Evolutionary conservation across 2,113 vertebrate genomes (phyloP), one percentile per base, ranked within the genome.

Genomic region (Gavialis gangeticus): DNA sequence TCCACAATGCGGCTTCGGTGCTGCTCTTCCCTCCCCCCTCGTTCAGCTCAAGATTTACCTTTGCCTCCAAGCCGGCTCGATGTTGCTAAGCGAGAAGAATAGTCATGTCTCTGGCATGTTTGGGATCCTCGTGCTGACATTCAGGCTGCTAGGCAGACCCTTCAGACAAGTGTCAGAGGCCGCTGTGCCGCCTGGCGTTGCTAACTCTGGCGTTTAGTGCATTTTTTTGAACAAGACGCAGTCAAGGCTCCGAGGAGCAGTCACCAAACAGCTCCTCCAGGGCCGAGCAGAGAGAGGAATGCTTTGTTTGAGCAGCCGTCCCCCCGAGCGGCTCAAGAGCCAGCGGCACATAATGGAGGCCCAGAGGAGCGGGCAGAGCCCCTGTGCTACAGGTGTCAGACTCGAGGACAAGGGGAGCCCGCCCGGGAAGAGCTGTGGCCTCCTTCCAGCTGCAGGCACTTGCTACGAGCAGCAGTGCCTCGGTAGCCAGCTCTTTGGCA

Each of bases 141-240:
- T 85, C 84, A 95, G 94, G 97, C 95, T 97, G 97, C 97, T 94
- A 88, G 56, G 85, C 91, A 88, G 90, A 16, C 89, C 4, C 75
- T 22, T 66, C 82, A 79, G 27, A 92, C 1, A 87, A 69, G 73
- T 63, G 82, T 84, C 57, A 1, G 5, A 77, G 80, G 58, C 86
- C 30, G 88, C 11, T 25, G n/a, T 21, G 83, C 88, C 3, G 1
- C 13, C 37, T 16, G 6, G 82, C 46, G 78, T 76, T 56, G 73
- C 89, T 75, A 7, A 83, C 8, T 15, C 46, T 46, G 93, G 69
- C 80, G 57, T 55, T 73, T 73, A 16, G 0, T 5, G 63, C n/a
- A 69, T 84, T 37, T 5, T 64, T 79, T 3, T 25, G 87, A 64
- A 4, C 78, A 15, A 18, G 67, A 82, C 1, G 57, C 57, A 54